A percentile compares a stretch with the other conserved stretches of the same genome.
phyloP scores from a whole-genome alignment of 2,888 invertebrate genomes.

The Meiosimyza decipiens region DNA sequence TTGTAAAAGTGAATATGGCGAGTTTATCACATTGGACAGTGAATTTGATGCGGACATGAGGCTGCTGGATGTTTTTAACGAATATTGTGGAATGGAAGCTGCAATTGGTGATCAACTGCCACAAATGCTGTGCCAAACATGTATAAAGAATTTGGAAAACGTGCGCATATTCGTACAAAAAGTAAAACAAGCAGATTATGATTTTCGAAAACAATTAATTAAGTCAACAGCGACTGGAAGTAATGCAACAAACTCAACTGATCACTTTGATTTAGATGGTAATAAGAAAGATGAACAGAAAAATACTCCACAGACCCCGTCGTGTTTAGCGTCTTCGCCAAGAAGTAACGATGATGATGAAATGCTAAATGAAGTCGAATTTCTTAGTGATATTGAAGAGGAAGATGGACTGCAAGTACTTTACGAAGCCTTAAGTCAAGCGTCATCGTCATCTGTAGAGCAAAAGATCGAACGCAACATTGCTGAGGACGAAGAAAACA shows the following conservation, averaged over 20 bases:
- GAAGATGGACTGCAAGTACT: slow-evolving; percentile 16
- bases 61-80: slow-evolving; percentile 44
- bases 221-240: background rate
- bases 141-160: slow-evolving; percentile 39
- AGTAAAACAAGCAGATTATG: slow-evolving; percentile 40
- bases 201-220: slow-evolving; percentile 32
- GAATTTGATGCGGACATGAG: slow-evolving; percentile 24
- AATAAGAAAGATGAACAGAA: background rate
- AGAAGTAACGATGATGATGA: slow-evolving; percentile 15
- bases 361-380: slow-evolving; percentile 28
- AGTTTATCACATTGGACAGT: slow-evolving; percentile 46
- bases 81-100: slow-evolving; percentile 45
- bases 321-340: background rate
- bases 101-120: slow-evolving; percentile 43
- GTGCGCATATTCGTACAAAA: slow-evolving; percentile 40
- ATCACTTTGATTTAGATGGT: slow-evolving; percentile 12
- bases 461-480: background rate
- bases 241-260: background rate
- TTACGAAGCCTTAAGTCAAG: background rate
- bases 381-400: slow-evolving; percentile 9
- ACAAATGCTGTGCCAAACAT: slow-evolving; percentile 44
- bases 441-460: background rate
- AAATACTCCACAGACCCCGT: too few species aligned
- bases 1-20: slow-evolving; percentile 40
- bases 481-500: slow-evolving; percentile 24